These are phyloP conservation scores for Strix uralensis DNA, from an alignment of 2,113 vertebrate species.

Conservation along the genomic window DNA sequence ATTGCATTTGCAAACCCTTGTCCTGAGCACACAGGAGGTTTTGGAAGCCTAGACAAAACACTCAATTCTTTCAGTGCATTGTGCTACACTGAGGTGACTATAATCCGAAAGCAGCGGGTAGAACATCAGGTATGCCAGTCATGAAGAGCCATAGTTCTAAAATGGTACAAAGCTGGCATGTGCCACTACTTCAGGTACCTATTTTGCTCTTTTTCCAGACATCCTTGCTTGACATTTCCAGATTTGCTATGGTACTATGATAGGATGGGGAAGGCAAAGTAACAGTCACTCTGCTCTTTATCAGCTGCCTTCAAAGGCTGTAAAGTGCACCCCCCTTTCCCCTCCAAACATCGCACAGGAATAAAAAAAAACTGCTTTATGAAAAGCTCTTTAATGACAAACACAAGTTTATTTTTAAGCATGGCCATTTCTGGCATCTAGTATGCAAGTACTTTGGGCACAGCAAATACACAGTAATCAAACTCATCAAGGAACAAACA, in stretches of 20 bases:
- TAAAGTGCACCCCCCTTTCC: not conserved
- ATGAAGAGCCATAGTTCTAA: not conserved
- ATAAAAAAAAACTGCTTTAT: not conserved
- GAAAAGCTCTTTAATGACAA: not conserved
- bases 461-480: not conserved
- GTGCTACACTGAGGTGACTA: not conserved
- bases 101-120: not conserved
- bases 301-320: not conserved
- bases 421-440: not conserved
- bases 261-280: not conserved
- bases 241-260: not conserved
- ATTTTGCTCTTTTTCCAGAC: not conserved
- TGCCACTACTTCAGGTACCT: not conserved
- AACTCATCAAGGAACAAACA: not conserved
- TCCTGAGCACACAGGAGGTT: not conserved
- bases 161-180: not conserved
- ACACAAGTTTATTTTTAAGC: not conserved
- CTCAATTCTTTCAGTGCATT: not conserved
- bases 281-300: not conserved
- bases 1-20: not conserved
- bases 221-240: not conserved
- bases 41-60: not conserved
- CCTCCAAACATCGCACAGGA: not conserved
- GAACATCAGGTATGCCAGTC: not conserved
- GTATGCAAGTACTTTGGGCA: not conserved